Evolutionary conservation across 1,140 invertebrate genomes (phyloP).

Genomic region (Eumeta japonica): DNA sequence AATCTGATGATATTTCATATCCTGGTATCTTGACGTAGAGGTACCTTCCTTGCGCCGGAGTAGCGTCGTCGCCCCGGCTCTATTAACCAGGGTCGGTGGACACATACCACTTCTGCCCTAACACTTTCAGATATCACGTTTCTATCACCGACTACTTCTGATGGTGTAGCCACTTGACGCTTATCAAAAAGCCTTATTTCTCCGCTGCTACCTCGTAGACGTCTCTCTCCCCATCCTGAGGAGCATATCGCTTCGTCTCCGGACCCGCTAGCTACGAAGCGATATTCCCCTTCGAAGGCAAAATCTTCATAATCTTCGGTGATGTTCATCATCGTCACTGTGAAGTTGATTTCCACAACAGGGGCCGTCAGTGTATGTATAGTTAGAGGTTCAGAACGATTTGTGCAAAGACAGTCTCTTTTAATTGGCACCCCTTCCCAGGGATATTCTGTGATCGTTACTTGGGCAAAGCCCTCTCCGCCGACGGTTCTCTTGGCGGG

Average conservation of each 20-base stretch:
- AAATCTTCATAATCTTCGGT: slow-evolving; percentile 79
- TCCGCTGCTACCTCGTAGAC: slow-evolving; percentile 69
- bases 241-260: slow-evolving; percentile 59
- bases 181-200: slow-evolving; percentile 59
- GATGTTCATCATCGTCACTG: slow-evolving; percentile 76
- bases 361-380: slow-evolving; percentile 66
- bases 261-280: slow-evolving; percentile 62
- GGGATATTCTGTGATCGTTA: slow-evolving; percentile 71
- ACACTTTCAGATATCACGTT: slow-evolving; percentile 55
- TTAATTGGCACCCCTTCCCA: slow-evolving; percentile 69
- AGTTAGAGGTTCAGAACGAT: slow-evolving; percentile 61
- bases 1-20: slow-evolving; percentile 59
- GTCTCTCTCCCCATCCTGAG: slow-evolving; percentile 62
- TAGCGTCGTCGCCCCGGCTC: slow-evolving; percentile 63
- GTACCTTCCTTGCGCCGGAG: slow-evolving; percentile 66
- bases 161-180: slow-evolving; percentile 37
- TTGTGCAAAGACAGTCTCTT: slow-evolving; percentile 74
- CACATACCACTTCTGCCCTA: slow-evolving; percentile 58
- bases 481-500: slow-evolving; percentile 40
- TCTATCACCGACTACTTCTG: slow-evolving; percentile 48
- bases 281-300: slow-evolving; percentile 76
- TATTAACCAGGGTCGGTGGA: slow-evolving; percentile 76
- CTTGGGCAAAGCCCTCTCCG: slow-evolving; percentile 62
- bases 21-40: slow-evolving; percentile 70
- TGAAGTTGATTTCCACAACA: slow-evolving; percentile 71